Base-by-base conservation (phyloP, 2,888 invertebrate species). In the Atrina japonica region DNA sequence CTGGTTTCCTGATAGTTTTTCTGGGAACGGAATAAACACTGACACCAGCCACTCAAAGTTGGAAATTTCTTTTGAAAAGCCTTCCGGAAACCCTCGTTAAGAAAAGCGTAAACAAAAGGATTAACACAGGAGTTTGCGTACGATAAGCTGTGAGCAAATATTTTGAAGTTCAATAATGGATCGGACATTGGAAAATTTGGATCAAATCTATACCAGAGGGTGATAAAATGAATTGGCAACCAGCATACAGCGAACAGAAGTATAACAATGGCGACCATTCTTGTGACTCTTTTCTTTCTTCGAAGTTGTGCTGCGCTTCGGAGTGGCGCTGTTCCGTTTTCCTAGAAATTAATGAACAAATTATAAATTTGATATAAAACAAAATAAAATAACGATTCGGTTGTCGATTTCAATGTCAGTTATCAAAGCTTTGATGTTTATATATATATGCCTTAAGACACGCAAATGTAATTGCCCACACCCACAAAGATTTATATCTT, bases 71-170 rank as follows among this genome's bases (percentile, higher is more conserved):
- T 85, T n/a, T 80, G 76, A 60, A 87, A 83, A 0, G 87, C 84
- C 61, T 86, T 84, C 14, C 85, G 73, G 71, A 88, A 88, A 16
- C 86, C 86, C 63, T 88, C 88, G 29, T 87, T 86, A 53, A 88
- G 75, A 71, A 86, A 87, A 18, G 85, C 85, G 73, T 88, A 88
- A 29, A 88, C 86, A 41, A 87, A 84, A 2, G 88, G 88, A 71
- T 88, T 88, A 18, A 88, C 84, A 76, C 86, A 88, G 9, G 86
- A 86, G 71, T 84, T 88, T 47, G 85, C 84, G 75, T 86, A 88
- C 6, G 87, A 88, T 50, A 88, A 70, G 6, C 86, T 86, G 68
- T 87, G 86, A 21, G 85, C 84, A 52, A 86, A 73, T 40, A 84
- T 76, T 70, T 83, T 86, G 53, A 84, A 77, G 25, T 73, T 70